Conservation (phyloP, 2,888 invertebrate genomes). For the Boloria euphrosyne region DNA sequence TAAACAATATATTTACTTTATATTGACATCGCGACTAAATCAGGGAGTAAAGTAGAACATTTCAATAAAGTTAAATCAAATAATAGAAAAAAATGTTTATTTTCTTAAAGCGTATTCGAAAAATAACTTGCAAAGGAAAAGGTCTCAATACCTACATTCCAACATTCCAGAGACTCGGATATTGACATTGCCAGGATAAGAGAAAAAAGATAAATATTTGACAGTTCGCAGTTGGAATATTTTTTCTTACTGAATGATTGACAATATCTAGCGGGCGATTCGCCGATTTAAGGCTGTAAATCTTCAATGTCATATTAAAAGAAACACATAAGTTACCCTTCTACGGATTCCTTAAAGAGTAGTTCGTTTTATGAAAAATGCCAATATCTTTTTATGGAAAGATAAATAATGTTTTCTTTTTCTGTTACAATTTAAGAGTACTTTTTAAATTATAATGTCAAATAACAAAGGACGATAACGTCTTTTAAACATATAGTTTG, state of each 20-base stretch:
- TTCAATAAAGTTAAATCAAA: constrained; percentile 28
- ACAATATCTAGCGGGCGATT: constrained; percentile 50
- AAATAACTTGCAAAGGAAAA: constrained; percentile 57
- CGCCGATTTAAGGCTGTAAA: constrained; percentile 48
- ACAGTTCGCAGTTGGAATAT: constrained; percentile 61
- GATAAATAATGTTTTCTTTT: constrained; percentile 12
- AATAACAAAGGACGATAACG: constrained; percentile 1
- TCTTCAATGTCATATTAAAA: constrained; percentile 39
- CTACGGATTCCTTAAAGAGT: constrained; percentile 25
- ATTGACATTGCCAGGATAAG: constrained; percentile 63
- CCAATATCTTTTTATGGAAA: constrained; percentile 18
- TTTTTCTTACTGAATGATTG: constrained; percentile 59
- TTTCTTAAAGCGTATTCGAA: constrained; percentile 56
- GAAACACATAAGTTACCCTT: constrained; percentile 35
- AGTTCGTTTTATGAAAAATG: constrained; percentile 29
- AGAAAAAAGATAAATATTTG: constrained; percentile 59
- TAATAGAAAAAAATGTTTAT: constrained; percentile 49
- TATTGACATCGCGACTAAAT: constrained; percentile 59
- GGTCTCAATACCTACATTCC: constrained; percentile 62
- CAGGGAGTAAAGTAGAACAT: constrained; percentile 14
- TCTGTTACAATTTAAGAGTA: constrained; percentile 1
- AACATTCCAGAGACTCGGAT: constrained; percentile 54
- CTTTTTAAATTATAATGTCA: constrained; percentile 2
- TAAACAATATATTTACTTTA: background rate
- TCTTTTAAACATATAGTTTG: background rate